Evolutionary conservation across 2,888 invertebrate species (phyloP).

Genomic region (Theretra japonica): DNA sequence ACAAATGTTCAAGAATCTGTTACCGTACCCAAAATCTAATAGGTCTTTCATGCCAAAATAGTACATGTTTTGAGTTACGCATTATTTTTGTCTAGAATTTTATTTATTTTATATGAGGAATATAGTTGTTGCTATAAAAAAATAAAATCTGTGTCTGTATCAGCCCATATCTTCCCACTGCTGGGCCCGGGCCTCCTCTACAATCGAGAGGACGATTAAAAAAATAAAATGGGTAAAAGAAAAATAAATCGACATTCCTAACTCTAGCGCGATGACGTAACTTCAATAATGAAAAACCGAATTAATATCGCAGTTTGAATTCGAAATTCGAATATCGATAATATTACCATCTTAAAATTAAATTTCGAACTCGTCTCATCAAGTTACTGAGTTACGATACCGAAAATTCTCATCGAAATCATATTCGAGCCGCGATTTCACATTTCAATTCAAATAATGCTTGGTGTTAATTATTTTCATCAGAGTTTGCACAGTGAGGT

Average conservation of each 20-base stretch:
- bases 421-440: not conserved
- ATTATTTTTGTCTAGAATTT: too few relatives aligned
- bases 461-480: constrained; percentile 5
- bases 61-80: too few relatives aligned
- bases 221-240: too few relatives aligned
- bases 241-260: too few relatives aligned
- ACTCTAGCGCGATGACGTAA: too few relatives aligned
- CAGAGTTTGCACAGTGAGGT: not conserved
- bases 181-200: not conserved
- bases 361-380: constrained; percentile 6
- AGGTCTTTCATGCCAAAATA: too few relatives aligned
- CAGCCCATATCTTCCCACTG: not conserved
- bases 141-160: not conserved
- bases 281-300: too few relatives aligned
- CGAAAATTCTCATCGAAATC: constrained; percentile 4
- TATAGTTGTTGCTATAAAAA: too few relatives aligned
- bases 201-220: not conserved
- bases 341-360: not conserved
- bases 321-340: not conserved
- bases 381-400: not conserved
- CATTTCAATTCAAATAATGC: constrained; percentile 10
- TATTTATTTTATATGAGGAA: too few relatives aligned
- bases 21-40: too few relatives aligned
- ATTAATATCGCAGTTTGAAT: not conserved
- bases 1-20: too few relatives aligned